Evolutionary conservation across 2,888 invertebrate genomes (phyloP).

Genomic region (Cremastinae sp.): DNA sequence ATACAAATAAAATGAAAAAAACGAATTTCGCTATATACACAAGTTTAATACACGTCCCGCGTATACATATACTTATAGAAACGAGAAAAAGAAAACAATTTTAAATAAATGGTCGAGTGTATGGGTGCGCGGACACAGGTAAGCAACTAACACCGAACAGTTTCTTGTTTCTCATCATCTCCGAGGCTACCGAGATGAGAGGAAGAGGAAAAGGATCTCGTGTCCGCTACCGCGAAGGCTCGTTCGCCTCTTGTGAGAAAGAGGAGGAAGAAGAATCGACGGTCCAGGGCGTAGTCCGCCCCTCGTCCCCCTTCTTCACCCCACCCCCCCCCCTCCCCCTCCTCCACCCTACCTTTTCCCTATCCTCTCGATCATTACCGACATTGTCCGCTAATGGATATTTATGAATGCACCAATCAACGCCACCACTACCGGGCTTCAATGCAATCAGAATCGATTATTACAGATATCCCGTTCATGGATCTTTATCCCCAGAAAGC

Average conservation of each 20-base stretch:
- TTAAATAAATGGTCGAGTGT: background rate
- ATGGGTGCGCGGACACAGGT: conserved; percentile 4
- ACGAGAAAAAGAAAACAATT: conserved; percentile 10
- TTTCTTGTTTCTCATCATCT: conserved; percentile 74
- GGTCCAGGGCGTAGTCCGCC: conserved; percentile 76
- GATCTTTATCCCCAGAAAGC: conserved; percentile 20
- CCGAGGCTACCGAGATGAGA: conserved; percentile 45
- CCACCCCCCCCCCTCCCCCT: conserved; percentile 48
- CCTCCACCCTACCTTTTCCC: background rate
- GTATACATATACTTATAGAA: conserved; percentile 7
- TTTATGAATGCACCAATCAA: conserved; percentile 80
- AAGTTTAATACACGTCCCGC: background rate
- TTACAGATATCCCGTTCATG: conserved; percentile 70
- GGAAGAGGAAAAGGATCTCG: conserved; percentile 41
- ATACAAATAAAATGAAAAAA: conserved; percentile 4
- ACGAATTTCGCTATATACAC: background rate
- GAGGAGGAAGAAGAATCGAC: conserved; percentile 60
- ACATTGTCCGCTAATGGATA: conserved; percentile 80
- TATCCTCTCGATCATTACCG: conserved; percentile 75
- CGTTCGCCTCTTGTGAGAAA: conserved; percentile 30
- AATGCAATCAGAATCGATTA: conserved; percentile 80
- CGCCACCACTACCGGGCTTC: conserved; percentile 79
- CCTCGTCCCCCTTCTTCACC: conserved; percentile 61
- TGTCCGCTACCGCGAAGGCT: conserved; percentile 49
- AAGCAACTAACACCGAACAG: conserved; percentile 48